A percentile compares a stretch with the other conserved stretches of the same genome.
phyloP scores from a whole-genome alignment of 1,140 invertebrate genomes.

The Heliothis subflexa region DNA sequence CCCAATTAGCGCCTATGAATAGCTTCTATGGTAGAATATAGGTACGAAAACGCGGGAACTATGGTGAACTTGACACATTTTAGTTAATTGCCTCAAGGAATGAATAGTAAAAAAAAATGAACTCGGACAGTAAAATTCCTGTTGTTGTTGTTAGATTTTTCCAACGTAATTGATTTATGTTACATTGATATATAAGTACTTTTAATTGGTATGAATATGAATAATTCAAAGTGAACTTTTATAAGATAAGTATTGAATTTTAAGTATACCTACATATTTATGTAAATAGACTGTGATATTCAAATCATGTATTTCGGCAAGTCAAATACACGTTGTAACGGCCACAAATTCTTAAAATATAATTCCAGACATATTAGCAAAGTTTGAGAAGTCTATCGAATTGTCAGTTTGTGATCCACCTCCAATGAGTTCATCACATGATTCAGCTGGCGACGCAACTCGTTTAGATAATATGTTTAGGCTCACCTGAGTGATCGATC shows the following conservation, averaged over 20 bases:
- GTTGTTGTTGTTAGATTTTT: conserved; percentile 24
- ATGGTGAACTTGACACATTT: conserved; percentile 34
- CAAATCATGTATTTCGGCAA: no score
- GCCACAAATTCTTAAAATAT: neutral
- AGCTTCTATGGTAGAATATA: neutral
- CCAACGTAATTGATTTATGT: conserved; percentile 2
- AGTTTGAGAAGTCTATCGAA: neutral
- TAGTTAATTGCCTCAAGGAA: neutral
- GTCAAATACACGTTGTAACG: neutral
- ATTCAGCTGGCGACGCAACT: conserved; percentile 62
- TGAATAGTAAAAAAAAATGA: neutral
- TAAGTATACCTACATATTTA: conserved; percentile 2
- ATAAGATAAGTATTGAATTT: neutral
- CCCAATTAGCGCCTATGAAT: conserved; percentile 30
- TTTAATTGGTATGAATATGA: conserved; percentile 15
- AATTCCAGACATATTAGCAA: neutral
- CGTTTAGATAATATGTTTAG: conserved; percentile 67
- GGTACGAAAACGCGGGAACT: conserved; percentile 11
- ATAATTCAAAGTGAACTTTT: conserved; percentile 6
- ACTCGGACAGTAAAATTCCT: conserved; percentile 2
- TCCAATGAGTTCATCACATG: conserved; percentile 65
- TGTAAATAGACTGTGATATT: neutral
- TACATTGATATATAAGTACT: neutral
- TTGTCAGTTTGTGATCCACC: conserved; percentile 4
- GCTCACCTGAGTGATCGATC: conserved; percentile 71